phyloP scores from a whole-genome alignment of 2,797 vertebrate genomes.

The Heteromormyrus szaboi region DNA sequence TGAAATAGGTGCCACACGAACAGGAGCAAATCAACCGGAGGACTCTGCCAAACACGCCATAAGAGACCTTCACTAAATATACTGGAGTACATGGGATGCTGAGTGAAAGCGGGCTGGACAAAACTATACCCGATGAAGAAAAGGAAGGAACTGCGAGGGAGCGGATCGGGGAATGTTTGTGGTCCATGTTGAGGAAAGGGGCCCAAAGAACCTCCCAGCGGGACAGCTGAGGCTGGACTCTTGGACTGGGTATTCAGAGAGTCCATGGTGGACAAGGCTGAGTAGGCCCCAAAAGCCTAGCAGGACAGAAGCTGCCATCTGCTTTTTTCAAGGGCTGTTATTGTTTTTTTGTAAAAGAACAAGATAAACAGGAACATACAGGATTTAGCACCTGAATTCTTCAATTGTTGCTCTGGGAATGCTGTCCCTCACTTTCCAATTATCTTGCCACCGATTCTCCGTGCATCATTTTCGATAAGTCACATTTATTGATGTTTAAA shows the following conservation, averaged over 20 bases:
- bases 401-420: conserved; percentile 45
- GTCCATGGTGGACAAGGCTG: conserved; percentile 13
- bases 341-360: not conserved
- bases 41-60: not conserved
- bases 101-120: not conserved
- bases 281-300: not conserved
- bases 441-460: conserved; percentile 46
- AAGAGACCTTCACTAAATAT: not conserved
- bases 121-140: not conserved
- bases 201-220: not conserved
- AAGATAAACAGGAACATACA: not conserved
- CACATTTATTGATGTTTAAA: not conserved
- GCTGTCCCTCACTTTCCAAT: conserved; percentile 46
- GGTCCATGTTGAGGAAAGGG: not conserved
- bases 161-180: not conserved
- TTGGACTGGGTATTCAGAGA: not conserved
- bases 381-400: conserved; percentile 10
- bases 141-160: not conserved
- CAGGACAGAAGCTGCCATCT: not conserved
- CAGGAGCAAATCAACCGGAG: not conserved
- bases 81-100: not conserved
- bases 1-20: not conserved
- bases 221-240: not conserved
- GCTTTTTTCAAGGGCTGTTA: not conserved
- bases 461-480: conserved; percentile 10